A percentile compares a stretch with the other conserved stretches of the same genome.
Conservation (phyloP, 2,797 vertebrate genomes). For the Helostoma temminkii region DNA sequence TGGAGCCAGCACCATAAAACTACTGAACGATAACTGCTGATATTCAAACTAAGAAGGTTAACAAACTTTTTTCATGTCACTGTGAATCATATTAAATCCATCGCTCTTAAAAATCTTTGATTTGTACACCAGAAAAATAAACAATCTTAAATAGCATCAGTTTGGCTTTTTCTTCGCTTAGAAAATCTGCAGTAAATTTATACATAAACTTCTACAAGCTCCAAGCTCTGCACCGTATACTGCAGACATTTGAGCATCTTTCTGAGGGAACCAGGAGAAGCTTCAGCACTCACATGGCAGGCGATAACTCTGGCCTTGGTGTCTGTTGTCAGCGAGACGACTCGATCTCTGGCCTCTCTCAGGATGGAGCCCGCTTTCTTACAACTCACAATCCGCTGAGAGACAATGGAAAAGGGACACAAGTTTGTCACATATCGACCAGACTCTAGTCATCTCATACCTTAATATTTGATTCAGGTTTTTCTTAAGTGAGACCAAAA, state of each 20-base stretch:
- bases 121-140: neutral
- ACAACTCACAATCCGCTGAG: constrained; percentile 90
- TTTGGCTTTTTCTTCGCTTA: too few relatives aligned
- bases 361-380: constrained; percentile 92
- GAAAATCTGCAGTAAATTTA: too few relatives aligned
- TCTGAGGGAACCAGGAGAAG: fast-evolving
- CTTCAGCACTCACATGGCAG: constrained; percentile 90
- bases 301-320: constrained; percentile 86
- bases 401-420: neutral
- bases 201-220: too few relatives aligned
- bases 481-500: neutral
- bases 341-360: constrained; percentile 90
- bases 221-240: too few relatives aligned
- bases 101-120: neutral
- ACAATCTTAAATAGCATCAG: too few relatives aligned
- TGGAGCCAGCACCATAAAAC: neutral
- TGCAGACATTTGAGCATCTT: neutral
- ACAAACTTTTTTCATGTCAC: neutral
- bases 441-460: too few relatives aligned
- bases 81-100: neutral
- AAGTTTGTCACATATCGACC: too few relatives aligned
- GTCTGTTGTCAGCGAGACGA: constrained; percentile 90
- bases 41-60: too few relatives aligned
- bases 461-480: neutral
- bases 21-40: too few relatives aligned